Evolutionary conservation across 2,113 vertebrate species (phyloP).

Genomic region (Corythornis cristatus): DNA sequence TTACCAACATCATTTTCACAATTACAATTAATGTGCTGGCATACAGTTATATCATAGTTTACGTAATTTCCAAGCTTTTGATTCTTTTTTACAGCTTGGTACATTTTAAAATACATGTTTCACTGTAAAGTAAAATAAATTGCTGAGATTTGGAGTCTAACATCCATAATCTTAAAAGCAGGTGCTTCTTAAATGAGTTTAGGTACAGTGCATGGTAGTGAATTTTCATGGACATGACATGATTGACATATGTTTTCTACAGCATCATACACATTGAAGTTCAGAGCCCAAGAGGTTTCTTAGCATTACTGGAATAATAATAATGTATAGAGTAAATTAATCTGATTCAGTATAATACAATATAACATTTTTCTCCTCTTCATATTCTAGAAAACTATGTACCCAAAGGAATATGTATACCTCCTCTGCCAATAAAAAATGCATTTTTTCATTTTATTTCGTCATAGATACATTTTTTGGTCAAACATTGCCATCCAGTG

Average conservation of each 20-base stretch:
- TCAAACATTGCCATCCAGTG: slow-evolving; percentile 69
- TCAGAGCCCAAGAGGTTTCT: not conserved
- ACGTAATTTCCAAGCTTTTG: not conserved
- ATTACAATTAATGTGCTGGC: not conserved
- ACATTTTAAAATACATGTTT: not conserved
- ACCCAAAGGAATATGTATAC: not conserved
- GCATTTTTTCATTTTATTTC: not conserved
- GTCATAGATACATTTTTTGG: not conserved
- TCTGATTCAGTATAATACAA: not conserved
- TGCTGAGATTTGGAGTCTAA: not conserved
- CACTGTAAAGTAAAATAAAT: not conserved
- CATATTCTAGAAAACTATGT: not conserved
- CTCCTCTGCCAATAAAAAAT: not conserved
- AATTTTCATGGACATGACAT: not conserved
- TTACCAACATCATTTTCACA: not conserved
- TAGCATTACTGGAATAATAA: not conserved
- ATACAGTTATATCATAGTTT: not conserved
- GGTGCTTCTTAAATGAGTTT: not conserved
- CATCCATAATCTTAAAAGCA: not conserved
- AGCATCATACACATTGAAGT: not conserved
- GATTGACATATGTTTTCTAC: accelerated
- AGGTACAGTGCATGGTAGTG: not conserved
- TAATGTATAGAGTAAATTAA: not conserved
- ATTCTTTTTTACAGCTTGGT: not conserved
- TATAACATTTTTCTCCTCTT: not conserved